These are phyloP conservation scores for Habroteleia sp. DNA, from an alignment of 2,888 invertebrate species.

Conservation along the genomic window DNA sequence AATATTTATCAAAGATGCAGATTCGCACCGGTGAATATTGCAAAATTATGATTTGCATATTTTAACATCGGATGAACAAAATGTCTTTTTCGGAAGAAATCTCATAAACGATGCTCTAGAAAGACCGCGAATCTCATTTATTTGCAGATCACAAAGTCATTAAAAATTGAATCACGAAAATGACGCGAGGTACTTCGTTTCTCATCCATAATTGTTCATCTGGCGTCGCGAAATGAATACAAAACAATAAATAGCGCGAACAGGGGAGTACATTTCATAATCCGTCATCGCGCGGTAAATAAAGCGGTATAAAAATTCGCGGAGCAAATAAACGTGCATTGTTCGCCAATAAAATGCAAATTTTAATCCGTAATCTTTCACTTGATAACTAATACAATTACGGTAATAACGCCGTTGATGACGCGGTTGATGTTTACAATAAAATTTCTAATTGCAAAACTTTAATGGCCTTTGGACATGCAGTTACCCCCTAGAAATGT, in stretches of 20 bases:
- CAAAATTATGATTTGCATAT: not conserved
- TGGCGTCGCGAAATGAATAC: constrained; percentile 47
- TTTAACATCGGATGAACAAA: too few species aligned
- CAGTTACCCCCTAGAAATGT: too few species aligned
- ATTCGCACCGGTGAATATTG: too few species aligned
- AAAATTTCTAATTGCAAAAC: constrained; percentile 17
- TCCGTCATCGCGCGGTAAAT: constrained; percentile 37
- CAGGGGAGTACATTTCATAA: constrained; percentile 40
- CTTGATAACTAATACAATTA: constrained; percentile 27
- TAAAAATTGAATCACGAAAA: constrained; percentile 55
- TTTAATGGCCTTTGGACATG: not conserved
- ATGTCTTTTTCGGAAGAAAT: constrained; percentile 30
- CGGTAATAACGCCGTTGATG: constrained; percentile 8
- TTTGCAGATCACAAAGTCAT: constrained; percentile 45
- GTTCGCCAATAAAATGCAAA: constrained; percentile 57
- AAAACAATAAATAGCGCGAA: constrained; percentile 46
- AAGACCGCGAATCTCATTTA: constrained; percentile 33
- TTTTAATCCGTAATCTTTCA: constrained; percentile 28
- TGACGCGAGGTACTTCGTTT: constrained; percentile 34
- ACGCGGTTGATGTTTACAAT: not conserved
- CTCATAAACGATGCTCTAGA: constrained; percentile 16
- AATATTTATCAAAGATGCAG: too few species aligned
- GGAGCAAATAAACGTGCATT: constrained; percentile 52
- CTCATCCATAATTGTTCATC: constrained; percentile 40
- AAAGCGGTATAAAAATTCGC: constrained; percentile 48